Conservation (phyloP, 2,797 vertebrate genomes). For the Urosaurus nigricauda region DNA sequence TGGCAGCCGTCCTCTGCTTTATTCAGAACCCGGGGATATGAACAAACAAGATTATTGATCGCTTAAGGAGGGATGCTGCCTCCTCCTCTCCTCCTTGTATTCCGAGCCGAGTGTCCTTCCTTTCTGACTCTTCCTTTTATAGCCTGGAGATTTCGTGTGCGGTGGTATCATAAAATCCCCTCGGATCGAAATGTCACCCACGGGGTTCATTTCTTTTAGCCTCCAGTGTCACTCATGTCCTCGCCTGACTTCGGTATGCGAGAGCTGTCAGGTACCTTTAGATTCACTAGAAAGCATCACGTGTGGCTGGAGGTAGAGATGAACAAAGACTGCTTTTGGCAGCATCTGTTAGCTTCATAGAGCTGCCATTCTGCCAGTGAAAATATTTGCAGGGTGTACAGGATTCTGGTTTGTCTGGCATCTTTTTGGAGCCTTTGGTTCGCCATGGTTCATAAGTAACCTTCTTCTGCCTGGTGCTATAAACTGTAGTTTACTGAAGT, state of each 20-base stretch:
- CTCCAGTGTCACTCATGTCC: neutral
- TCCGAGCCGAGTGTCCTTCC: neutral
- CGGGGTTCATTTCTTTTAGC: neutral
- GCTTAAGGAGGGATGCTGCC: neutral
- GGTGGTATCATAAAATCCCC: neutral
- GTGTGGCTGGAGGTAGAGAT: accelerated
- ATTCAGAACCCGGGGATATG: neutral
- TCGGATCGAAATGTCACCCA: neutral
- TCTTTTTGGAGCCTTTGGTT: neutral
- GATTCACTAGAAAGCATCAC: accelerated
- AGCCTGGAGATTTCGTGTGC: neutral
- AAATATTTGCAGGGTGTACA: neutral
- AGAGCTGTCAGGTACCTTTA: constrained; percentile 13
- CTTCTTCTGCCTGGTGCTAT: neutral
- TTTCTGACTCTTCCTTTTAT: neutral
- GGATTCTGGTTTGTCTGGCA: constrained; percentile 3
- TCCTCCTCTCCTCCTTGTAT: neutral
- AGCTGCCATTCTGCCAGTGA: neutral
- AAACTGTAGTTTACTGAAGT: neutral
- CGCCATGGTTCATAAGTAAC: neutral
- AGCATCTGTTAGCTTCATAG: neutral
- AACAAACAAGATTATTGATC: neutral
- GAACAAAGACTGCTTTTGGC: neutral
- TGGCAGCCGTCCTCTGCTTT: neutral
- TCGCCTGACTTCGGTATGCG: constrained; percentile 25